Conservation (phyloP, 1,140 invertebrate genomes). For the Bombus confusus region DNA sequence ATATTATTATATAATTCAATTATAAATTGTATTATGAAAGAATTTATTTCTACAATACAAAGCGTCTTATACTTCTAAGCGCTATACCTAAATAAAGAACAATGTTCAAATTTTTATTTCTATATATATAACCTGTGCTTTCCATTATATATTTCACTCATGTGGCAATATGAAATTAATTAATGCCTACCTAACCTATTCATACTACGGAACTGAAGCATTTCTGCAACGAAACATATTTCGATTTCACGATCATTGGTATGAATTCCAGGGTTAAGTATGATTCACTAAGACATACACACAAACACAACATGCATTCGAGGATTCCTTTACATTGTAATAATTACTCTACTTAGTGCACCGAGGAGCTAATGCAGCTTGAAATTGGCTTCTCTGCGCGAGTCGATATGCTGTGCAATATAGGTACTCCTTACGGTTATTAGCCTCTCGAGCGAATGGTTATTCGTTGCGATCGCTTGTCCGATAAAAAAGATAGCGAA, state of each 20-base stretch:
- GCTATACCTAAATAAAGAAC: too few relatives aligned
- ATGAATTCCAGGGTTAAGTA: neutral
- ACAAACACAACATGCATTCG: neutral
- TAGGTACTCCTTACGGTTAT: slow-evolving; percentile 41
- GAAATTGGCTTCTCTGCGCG: slow-evolving; percentile 16
- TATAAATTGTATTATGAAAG: too few relatives aligned
- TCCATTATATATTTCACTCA: too few relatives aligned
- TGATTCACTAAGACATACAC: neutral
- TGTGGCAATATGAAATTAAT: neutral
- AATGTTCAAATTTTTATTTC: too few relatives aligned
- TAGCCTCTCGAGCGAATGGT: slow-evolving; percentile 18
- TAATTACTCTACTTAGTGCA: slow-evolving; percentile 30
- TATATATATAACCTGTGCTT: too few relatives aligned
- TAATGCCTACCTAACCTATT: neutral
- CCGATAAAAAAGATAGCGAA: too few relatives aligned
- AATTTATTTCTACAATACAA: too few relatives aligned
- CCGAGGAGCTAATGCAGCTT: slow-evolving; percentile 2
- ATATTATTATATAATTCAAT: too few relatives aligned
- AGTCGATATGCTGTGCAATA: slow-evolving; percentile 39
- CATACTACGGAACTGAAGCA: neutral
- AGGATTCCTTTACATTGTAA: slow-evolving; percentile 21
- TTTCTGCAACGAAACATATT: neutral
- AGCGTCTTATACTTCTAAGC: too few relatives aligned
- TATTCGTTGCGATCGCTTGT: neutral
- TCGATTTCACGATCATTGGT: neutral